Evolutionary conservation across 2,113 vertebrate genomes (phyloP).

Genomic region (Saguinus imperator): DNA sequence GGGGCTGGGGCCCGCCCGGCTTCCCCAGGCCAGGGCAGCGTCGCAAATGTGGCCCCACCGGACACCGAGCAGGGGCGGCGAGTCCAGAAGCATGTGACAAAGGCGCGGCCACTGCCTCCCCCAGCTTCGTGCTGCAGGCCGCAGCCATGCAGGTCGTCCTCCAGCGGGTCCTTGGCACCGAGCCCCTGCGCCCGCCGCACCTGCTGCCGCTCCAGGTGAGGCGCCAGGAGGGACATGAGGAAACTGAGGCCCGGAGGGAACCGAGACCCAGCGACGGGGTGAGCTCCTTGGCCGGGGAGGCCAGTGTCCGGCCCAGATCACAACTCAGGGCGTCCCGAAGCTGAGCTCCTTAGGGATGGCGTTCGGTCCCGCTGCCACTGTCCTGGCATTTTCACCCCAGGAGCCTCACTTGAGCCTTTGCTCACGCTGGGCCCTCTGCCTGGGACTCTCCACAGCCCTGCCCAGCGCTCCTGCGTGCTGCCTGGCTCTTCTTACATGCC

Average conservation of each 20-base stretch:
- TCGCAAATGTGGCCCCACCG: slow-evolving; percentile 73
- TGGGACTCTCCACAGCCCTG: fast-evolving
- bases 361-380: neutral
- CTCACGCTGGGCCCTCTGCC: neutral
- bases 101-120: slow-evolving; percentile 39
- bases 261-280: neutral
- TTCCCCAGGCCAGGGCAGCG: no score
- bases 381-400: neutral
- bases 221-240: neutral
- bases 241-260: neutral
- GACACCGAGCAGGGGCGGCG: slow-evolving; percentile 87
- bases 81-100: slow-evolving; percentile 89
- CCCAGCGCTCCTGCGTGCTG: neutral
- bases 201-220: slow-evolving; percentile 72
- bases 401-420: neutral
- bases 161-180: slow-evolving; percentile 81
- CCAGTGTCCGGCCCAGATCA: neutral
- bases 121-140: slow-evolving; percentile 76
- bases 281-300: neutral
- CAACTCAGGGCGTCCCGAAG: fast-evolving
- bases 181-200: slow-evolving; percentile 74
- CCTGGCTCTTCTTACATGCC: fast-evolving
- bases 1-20: slow-evolving; percentile 78
- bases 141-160: slow-evolving; percentile 89
- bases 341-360: neutral